These are phyloP conservation scores for Tethea ocularis DNA, from an alignment of 2,888 invertebrate species.

Conservation along the genomic window DNA sequence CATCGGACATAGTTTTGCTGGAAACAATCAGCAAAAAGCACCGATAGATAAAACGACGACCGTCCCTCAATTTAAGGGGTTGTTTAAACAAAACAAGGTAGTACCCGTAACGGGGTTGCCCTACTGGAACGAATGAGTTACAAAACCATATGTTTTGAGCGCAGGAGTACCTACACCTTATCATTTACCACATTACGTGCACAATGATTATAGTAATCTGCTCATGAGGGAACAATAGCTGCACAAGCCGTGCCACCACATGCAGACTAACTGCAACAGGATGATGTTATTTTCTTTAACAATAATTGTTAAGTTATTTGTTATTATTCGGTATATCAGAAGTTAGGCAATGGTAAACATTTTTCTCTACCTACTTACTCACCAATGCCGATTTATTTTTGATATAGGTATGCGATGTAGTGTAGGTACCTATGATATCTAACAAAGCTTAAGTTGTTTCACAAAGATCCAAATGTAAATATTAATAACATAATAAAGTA, in stretches of 20 bases:
- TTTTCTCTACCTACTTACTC: too few relatives aligned
- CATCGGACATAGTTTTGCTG: not conserved
- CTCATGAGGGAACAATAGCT: slow-evolving; percentile 76
- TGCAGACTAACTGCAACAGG: slow-evolving; percentile 57
- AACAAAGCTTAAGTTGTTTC: too few relatives aligned
- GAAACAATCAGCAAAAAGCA: not conserved
- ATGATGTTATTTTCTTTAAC: slow-evolving; percentile 26
- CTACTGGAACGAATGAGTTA: slow-evolving; percentile 76
- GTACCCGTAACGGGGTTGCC: slow-evolving; percentile 35
- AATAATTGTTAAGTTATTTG: too few relatives aligned
- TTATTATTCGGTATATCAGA: too few relatives aligned
- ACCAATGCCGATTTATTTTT: too few relatives aligned
- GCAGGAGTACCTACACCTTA: slow-evolving; percentile 72
- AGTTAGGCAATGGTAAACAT: not conserved
- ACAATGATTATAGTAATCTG: slow-evolving; percentile 83
- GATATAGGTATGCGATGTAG: too few relatives aligned
- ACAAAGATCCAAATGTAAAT: too few relatives aligned
- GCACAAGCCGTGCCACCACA: slow-evolving; percentile 68
- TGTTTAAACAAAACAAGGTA: slow-evolving; percentile 44
- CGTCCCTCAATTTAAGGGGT: slow-evolving; percentile 42
- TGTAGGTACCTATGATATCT: too few relatives aligned
- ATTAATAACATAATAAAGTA: too few relatives aligned
- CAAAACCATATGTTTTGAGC: slow-evolving; percentile 82
- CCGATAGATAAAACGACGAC: not conserved
- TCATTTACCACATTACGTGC: slow-evolving; percentile 82